phyloP scores from a whole-genome alignment of 2,113 vertebrate genomes.

The Eupsittula cactorum region DNA sequence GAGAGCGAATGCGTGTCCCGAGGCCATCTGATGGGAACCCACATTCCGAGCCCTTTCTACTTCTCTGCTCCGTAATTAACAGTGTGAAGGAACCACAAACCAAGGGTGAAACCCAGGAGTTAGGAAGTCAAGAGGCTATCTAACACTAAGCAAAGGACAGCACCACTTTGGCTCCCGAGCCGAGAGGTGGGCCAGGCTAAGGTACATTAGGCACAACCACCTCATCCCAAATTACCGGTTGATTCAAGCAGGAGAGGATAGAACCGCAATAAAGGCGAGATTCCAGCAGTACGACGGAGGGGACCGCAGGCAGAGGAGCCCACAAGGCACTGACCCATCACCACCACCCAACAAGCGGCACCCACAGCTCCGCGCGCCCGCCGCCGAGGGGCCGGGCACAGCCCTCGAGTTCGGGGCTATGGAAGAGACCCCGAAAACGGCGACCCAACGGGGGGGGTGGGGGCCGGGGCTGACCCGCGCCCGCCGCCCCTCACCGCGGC shows the following conservation, averaged over 20 bases:
- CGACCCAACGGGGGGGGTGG: background rate
- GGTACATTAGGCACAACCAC: rapidly evolving
- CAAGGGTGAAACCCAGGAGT: background rate
- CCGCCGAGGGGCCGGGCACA: no score
- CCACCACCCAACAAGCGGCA: background rate
- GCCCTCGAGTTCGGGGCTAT: background rate
- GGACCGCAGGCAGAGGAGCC: background rate
- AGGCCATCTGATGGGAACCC: constrained; percentile 31
- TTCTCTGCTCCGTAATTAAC: background rate
- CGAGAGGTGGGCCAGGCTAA: background rate
- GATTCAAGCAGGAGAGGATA: rapidly evolving
- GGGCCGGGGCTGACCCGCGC: background rate
- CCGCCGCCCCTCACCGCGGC: background rate
- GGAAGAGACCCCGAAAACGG: background rate
- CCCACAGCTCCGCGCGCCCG: no score
- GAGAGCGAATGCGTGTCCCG: background rate
- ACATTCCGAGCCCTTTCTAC: background rate
- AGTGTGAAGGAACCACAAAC: constrained; percentile 30
- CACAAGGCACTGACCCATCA: background rate
- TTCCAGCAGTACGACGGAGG: rapidly evolving
- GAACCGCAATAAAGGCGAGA: rapidly evolving
- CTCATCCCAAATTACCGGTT: rapidly evolving
- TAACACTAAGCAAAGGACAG: background rate
- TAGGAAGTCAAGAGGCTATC: background rate
- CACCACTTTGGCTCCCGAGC: background rate